Evolutionary conservation across 2,888 invertebrate genomes (phyloP), one percentile per base, ranked within the genome.

Genomic region (Masnerella sp.): DNA sequence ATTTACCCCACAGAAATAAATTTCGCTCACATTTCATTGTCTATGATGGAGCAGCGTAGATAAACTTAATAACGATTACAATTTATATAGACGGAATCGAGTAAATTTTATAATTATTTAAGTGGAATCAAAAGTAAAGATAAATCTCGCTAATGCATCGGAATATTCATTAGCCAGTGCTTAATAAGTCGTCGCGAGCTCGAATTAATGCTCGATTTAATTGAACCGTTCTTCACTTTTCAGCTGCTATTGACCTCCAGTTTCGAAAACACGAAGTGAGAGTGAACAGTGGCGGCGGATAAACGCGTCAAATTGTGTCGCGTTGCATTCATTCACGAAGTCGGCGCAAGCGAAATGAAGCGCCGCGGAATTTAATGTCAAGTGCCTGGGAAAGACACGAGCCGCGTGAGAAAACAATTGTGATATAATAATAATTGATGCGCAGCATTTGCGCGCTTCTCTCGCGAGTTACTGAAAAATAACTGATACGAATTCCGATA

Each of bases 381-480:
- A 47, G 61, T 61, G 30, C 47, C 42, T 36, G 32, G 38, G 49
- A 62, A 40, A 49, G 49, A 61, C 38, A 62, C 49, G 40, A 47
- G 40, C 40, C 32, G 14, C 42, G 42, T 42, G 51, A 62, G 61
- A 62, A 62, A 25, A 22, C 40, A 49, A 49, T 62, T 32, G 30
- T 49, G 62, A 32, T 51, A n/a, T n/a, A n/a, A 40, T 7, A 62
- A 51, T 42, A 62, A 51, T 62, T 51, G 51, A 62, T 51, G 32
- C 11, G 42, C 20, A 14, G 30, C 32, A 17, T 11, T 49, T 51
- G 4, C 22, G 38, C 49, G 49, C 49, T 30, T 61, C 9, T 18
- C 22, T 49, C 17, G 14, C 34, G 34, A 2, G 30, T n/a, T n/a
- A 30, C 2, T 8, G n/a, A 2, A n/a, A 7, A 30, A 30, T 30